Percentiles rank a stretch among this genome's conserved stretches.
These are phyloP conservation scores for Pelosia muscerda DNA, from an alignment of 2,888 invertebrate genomes.

Conservation along the genomic window DNA sequence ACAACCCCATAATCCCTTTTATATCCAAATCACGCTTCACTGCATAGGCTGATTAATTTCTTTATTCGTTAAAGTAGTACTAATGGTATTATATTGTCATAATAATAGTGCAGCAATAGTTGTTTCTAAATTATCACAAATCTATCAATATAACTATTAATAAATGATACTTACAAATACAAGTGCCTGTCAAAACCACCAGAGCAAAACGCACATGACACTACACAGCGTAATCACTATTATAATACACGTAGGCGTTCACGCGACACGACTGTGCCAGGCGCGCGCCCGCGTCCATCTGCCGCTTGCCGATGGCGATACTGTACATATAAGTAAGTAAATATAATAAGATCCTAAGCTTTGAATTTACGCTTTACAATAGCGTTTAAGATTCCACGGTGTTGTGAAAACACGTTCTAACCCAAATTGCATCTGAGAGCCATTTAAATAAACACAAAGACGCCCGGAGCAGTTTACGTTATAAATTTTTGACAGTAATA, in stretches of 20 bases:
- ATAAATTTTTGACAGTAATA: neutral
- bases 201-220: slow-evolving; percentile 51
- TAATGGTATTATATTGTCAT: neutral
- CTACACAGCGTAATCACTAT: slow-evolving; percentile 52
- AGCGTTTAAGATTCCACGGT: slow-evolving; percentile 21
- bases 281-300: slow-evolving; percentile 52
- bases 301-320: slow-evolving; percentile 36
- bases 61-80: neutral
- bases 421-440: slow-evolving; percentile 2
- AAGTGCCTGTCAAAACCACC: slow-evolving; percentile 46
- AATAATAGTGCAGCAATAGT: neutral
- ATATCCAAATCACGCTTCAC: neutral
- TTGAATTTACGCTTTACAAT: slow-evolving; percentile 28
- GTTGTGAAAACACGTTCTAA: slow-evolving; percentile 14
- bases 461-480: neutral
- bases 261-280: slow-evolving; percentile 45
- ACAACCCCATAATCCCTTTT: neutral
- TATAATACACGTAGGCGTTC: slow-evolving; percentile 39
- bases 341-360: slow-evolving; percentile 31
- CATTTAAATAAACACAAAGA: neutral
- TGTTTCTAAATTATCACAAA: neutral
- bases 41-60: neutral
- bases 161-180: slow-evolving; percentile 38
- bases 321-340: slow-evolving; percentile 37
- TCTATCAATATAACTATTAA: neutral